Evolutionary conservation across 1,140 invertebrate genomes (phyloP), one percentile per base, ranked within the genome.

Genomic region (Andricus grossulariae): DNA sequence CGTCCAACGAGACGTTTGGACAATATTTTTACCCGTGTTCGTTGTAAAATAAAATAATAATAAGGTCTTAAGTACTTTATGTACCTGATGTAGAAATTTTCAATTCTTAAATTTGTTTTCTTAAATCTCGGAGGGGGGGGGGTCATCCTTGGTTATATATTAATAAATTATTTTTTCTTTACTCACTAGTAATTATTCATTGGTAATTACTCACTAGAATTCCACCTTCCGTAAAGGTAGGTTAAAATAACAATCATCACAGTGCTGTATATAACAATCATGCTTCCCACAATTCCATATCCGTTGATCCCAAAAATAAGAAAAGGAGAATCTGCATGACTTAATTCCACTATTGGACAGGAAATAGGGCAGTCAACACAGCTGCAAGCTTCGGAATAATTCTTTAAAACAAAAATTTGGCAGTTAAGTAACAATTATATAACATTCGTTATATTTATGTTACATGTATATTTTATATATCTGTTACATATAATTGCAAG

Each of bases 311-410:
- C 60, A 16, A 83, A 72, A 39, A 89, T 79, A n/a, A 51, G 57
- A 18, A 86, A 85, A n/a, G 3, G 11, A 0, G 55, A 0, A 0
- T 77, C 1, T 12, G 72, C 0, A 18, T 74, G 19, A 1, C 18
- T 0, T 55, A 86, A 71, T 45, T 84, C 16, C 0, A 25, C 52
- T 5, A 92, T 78, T 0, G 94, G 92, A 85, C 96, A 97, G 1
- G 92, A 92, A 0, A 82, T 84, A 0, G 90, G 84, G 88, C 97
- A 98, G 84, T 98, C 97, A 12, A 96, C 93, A 90, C 96, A 97
- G 82, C 94, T 94, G 85, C 97, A 98, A 0, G 94, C 90, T 12
- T 90, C 89, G 2, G 93, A 92, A 73, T 78, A 90, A 83, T 84
- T 88, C 89, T 89, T 71, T 74, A 85, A 82, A 52, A 74, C 3